Percentiles rank a stretch among this genome's conserved stretches.
Conservation (phyloP, 1,140 invertebrate species). For the Chironomus striatipennis region DNA sequence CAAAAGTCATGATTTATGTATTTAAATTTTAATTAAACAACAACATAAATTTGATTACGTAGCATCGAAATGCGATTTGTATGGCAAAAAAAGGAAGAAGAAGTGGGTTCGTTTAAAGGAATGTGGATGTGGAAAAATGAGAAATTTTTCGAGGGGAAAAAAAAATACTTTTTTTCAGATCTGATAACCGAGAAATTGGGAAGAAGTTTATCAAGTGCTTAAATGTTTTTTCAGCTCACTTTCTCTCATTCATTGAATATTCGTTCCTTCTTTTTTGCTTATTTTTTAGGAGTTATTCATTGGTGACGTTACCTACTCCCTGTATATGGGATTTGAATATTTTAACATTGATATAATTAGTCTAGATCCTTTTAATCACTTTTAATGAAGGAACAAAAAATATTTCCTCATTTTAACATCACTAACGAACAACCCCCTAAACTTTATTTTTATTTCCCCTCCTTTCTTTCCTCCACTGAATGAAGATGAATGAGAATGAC, state of each 20-base stretch:
- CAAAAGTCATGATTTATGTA: slow-evolving; percentile 24
- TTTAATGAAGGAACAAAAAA: no score
- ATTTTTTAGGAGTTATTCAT: no score
- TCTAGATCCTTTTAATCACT: no score
- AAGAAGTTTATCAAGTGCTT: slow-evolving; percentile 17
- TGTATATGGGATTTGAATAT: no score
- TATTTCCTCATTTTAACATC: no score
- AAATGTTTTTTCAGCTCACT: slow-evolving; percentile 19
- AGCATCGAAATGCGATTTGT: slow-evolving; percentile 17
- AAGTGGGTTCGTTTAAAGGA: not conserved
- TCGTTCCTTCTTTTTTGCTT: no score
- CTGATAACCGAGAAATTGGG: not conserved
- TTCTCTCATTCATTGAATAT: not conserved
- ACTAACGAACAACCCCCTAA: no score
- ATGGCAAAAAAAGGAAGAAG: not conserved
- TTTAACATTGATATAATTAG: no score
- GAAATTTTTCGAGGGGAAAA: not conserved
- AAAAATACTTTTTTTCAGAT: not conserved
- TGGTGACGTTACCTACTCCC: no score
- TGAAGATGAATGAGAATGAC: not conserved
- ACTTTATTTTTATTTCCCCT: not conserved
- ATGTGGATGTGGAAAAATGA: not conserved
- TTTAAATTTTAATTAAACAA: slow-evolving; percentile 24
- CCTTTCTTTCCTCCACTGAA: not conserved
- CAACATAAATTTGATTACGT: slow-evolving; percentile 23